A percentile compares a stretch with the other conserved stretches of the same genome.
Conservation (phyloP, 2,797 vertebrate genomes). For the Malacoctenus gilli region DNA sequence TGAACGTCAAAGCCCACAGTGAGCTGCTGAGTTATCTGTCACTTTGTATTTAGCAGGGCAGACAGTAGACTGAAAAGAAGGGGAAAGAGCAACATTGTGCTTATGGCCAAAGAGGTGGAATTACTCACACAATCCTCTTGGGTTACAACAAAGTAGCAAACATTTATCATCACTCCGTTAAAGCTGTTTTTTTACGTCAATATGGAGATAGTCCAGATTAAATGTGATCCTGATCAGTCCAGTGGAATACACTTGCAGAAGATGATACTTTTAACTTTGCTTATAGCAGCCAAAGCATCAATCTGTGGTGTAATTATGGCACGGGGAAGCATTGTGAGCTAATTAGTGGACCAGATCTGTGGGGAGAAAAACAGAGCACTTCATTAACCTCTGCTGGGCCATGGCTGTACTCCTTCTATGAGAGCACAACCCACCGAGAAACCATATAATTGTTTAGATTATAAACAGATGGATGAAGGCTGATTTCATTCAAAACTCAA, state of each 20-base stretch:
- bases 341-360: constrained; percentile 71
- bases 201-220: neutral
- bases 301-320: constrained; percentile 63
- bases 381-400: constrained; percentile 74
- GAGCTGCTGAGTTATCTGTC: constrained; percentile 54
- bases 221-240: neutral
- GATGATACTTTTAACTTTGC: constrained; percentile 20
- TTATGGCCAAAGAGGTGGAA: constrained; percentile 37
- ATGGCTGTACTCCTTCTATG: neutral
- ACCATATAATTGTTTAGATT: neutral
- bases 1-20: constrained; percentile 33
- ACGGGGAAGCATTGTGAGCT: constrained; percentile 58
- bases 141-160: constrained; percentile 5
- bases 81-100: constrained; percentile 17
- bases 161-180: constrained; percentile 19
- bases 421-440: constrained; percentile 12
- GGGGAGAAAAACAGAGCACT: constrained; percentile 60
- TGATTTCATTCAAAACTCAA: neutral
- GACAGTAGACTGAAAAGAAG: constrained; percentile 1
- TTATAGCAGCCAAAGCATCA: constrained; percentile 32
- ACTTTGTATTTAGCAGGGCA: constrained; percentile 49
- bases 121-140: constrained; percentile 37
- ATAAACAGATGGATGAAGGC: neutral
- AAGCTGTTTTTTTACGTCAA: too few relatives aligned
- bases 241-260: constrained; percentile 6